phyloP scores from a whole-genome alignment of 1,140 invertebrate species.

The Zaprionus kolodkinae region DNA sequence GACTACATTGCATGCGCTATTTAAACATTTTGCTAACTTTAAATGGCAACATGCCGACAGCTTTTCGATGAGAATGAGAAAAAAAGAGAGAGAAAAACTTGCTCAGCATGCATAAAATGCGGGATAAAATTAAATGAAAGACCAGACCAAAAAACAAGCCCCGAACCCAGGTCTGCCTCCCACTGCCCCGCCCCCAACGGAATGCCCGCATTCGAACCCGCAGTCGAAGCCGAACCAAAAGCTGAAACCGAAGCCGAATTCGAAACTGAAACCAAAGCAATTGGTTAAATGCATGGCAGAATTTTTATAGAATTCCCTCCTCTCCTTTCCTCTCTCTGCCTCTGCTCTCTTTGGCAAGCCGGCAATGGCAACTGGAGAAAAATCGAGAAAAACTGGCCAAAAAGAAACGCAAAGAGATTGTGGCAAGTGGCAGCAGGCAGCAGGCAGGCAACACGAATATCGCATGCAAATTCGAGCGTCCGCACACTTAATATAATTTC shows the following conservation, averaged over 20 bases:
- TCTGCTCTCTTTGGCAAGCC: too few species aligned
- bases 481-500: constrained; percentile 81
- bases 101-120: background rate
- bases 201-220: background rate
- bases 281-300: constrained; percentile 34
- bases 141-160: constrained; percentile 9
- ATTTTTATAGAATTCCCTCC: constrained; percentile 13
- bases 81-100: background rate
- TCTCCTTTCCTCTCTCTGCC: background rate
- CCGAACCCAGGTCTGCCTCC: background rate
- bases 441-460: constrained; percentile 62
- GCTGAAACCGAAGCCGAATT: constrained; percentile 6
- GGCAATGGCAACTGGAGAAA: background rate
- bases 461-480: constrained; percentile 76
- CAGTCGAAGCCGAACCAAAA: constrained; percentile 1
- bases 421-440: constrained; percentile 30
- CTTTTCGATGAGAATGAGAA: background rate
- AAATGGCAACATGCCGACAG: background rate
- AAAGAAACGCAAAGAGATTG: constrained; percentile 29
- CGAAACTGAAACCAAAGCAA: constrained; percentile 28
- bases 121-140: constrained; percentile 10
- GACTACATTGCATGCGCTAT: background rate
- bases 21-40: background rate
- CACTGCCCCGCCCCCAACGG: background rate
- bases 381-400: constrained; percentile 9